A percentile compares a stretch with the other conserved stretches of the same genome.
phyloP scores from a whole-genome alignment of 2,113 vertebrate genomes.

The Plecotus auritus region DNA sequence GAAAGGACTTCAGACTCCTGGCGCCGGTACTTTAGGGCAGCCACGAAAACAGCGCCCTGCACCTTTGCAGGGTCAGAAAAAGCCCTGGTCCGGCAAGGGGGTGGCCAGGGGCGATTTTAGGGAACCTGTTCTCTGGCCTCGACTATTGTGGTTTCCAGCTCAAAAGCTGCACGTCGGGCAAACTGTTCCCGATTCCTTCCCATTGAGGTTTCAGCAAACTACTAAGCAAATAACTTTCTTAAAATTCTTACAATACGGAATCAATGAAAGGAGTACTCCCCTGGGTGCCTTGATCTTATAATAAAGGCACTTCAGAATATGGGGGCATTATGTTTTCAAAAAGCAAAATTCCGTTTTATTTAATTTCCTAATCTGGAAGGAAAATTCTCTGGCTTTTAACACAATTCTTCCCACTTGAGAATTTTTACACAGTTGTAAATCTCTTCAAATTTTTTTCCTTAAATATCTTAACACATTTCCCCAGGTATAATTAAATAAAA shows the following conservation, averaged over 20 bases:
- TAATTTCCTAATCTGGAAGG: constrained; percentile 17
- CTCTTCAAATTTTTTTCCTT: neutral
- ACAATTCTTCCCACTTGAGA: neutral
- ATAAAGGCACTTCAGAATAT: neutral
- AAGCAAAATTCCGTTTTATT: constrained; percentile 44
- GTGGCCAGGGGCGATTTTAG: neutral
- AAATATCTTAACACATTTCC: constrained; percentile 17
- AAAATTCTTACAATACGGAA: neutral
- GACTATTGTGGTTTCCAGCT: constrained; percentile 6
- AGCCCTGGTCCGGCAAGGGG: neutral
- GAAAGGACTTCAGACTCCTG: neutral
- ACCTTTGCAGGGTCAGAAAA: neutral
- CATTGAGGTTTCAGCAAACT: neutral
- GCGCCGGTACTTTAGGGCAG: neutral
- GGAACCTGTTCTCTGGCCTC: neutral
- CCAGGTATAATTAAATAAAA: neutral
- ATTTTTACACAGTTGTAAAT: constrained; percentile 18
- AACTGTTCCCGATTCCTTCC: constrained; percentile 5
- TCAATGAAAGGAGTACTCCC: neutral
- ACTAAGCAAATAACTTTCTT: neutral
- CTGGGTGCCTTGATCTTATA: neutral
- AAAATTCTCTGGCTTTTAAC: constrained; percentile 28
- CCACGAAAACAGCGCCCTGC: neutral
- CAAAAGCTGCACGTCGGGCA: constrained; percentile 42
- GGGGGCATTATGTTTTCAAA: neutral